Percentiles rank a stretch among this genome's conserved stretches.
These are phyloP conservation scores for Branchellion lobata DNA, from an alignment of 2,888 invertebrate genomes.

Conservation along the genomic window DNA sequence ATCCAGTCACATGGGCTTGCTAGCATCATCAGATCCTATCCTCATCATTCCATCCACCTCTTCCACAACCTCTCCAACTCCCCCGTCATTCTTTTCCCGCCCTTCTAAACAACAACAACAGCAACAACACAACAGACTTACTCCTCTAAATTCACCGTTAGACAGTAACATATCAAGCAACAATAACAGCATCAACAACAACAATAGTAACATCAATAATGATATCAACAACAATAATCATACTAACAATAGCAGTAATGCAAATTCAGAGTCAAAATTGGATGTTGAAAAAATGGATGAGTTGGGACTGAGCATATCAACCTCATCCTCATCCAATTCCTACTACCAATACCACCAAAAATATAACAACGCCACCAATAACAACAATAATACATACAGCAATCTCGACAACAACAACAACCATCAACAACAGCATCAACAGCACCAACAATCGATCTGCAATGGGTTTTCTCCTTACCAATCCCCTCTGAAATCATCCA, in stretches of 20 bases:
- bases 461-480: constrained; percentile 33
- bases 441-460: constrained; percentile 32
- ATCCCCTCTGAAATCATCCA: constrained; percentile 8
- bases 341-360: background rate
- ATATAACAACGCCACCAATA: background rate
- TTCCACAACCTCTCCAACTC: background rate
- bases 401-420: background rate
- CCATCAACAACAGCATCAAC: constrained; percentile 13
- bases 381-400: background rate
- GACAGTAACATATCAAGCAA: background rate
- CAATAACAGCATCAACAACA: background rate
- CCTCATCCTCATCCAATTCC: background rate
- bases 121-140: background rate
- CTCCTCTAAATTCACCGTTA: background rate
- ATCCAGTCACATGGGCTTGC: constrained; percentile 28
- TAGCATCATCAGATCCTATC: constrained; percentile 2
- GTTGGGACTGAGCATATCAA: background rate
- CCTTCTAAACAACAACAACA: background rate
- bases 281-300: background rate
- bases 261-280: background rate
- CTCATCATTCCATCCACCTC: constrained; percentile 34
- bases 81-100: background rate
- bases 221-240: constrained; percentile 35
- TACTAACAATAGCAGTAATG: constrained; percentile 18
- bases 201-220: constrained; percentile 3